Evolutionary conservation across 2,113 vertebrate species (phyloP).

Genomic region (Zapus hudsonius): DNA sequence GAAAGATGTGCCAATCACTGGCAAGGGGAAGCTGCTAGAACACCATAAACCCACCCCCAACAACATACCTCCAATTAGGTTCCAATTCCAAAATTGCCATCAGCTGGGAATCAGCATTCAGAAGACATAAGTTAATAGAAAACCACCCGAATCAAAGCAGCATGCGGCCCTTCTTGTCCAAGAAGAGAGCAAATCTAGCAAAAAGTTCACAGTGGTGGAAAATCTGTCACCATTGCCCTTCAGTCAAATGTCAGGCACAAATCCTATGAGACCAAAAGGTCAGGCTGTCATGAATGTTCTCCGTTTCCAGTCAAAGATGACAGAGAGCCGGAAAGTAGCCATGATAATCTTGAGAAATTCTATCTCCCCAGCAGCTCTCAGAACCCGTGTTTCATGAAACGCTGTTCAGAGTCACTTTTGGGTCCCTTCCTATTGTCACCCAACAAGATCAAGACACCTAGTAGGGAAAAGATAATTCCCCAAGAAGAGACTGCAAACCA

Average conservation of each 20-base stretch:
- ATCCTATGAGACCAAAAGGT: conserved; percentile 15
- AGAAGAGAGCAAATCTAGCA: neutral
- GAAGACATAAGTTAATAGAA: no score
- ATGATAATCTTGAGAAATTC: neutral
- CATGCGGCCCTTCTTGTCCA: no score
- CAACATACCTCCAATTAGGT: no score
- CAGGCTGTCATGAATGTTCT: conserved; percentile 27
- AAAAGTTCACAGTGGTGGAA: conserved; percentile 23
- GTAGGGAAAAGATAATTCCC: conserved; percentile 40
- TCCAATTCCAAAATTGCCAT: no score
- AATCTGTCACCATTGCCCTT: neutral
- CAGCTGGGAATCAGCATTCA: no score
- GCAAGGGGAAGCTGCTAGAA: no score
- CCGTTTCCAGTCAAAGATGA: conserved; percentile 27
- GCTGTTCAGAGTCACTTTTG: neutral
- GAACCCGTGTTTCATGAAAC: conserved; percentile 25
- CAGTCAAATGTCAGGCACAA: neutral
- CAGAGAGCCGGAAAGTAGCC: conserved; percentile 47
- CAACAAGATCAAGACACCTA: conserved; percentile 55
- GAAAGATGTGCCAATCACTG: no score
- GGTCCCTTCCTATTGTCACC: conserved; percentile 31
- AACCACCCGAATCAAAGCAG: no score
- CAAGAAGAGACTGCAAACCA: conserved; percentile 51
- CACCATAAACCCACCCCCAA: no score
- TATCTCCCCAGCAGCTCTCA: neutral